Percentiles rank a stretch among this genome's conserved stretches.
phyloP scores from a whole-genome alignment of 2,888 invertebrate species.

The Parnassius apollo region DNA sequence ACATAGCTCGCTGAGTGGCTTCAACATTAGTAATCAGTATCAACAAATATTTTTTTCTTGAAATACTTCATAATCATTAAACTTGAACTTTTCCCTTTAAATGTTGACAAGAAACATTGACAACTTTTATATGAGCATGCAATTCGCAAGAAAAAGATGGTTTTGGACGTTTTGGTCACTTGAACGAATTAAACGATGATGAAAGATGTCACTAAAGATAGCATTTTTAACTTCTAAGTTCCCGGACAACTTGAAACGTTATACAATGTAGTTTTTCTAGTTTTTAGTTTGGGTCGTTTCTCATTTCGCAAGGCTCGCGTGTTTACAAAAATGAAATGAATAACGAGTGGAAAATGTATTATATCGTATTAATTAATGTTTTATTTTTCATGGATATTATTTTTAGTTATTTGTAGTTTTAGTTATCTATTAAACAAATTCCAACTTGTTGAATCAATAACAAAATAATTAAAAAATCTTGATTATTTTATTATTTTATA shows the following conservation, averaged over 20 bases:
- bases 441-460: too few species aligned
- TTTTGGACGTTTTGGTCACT: constrained; percentile 2
- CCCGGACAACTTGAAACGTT: constrained; percentile 16
- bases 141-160: constrained; percentile 19
- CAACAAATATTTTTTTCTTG: constrained; percentile 7
- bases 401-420: too few species aligned
- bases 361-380: too few species aligned
- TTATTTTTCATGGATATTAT: too few species aligned
- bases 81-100: constrained; percentile 21
- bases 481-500: too few species aligned
- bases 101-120: constrained; percentile 7
- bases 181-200: constrained; percentile 19
- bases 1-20: too few species aligned
- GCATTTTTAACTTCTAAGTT: constrained; percentile 15
- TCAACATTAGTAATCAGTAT: too few species aligned
- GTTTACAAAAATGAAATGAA: background rate
- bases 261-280: constrained; percentile 10
- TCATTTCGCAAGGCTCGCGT: background rate
- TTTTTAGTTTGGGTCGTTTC: background rate
- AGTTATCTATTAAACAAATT: too few species aligned
- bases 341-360: too few species aligned
- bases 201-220: constrained; percentile 22
- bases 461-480: too few species aligned
- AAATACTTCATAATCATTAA: constrained; percentile 16
- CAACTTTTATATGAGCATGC: constrained; percentile 2